Base-by-base conservation (phyloP, 2,797 vertebrate species). In the Helicolenus hilgendorfi region DNA sequence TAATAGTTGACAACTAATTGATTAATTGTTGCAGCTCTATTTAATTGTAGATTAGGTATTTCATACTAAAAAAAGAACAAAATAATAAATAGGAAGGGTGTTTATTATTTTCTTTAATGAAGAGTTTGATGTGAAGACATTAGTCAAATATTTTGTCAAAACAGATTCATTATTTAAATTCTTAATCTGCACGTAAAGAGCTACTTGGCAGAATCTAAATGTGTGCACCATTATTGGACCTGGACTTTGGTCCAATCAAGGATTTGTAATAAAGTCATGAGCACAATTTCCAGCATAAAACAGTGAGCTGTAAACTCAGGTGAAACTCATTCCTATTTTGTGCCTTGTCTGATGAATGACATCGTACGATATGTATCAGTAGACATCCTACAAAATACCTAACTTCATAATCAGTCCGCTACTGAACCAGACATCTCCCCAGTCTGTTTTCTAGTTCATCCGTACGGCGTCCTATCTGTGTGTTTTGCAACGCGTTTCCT, bases 401-500 rank as follows among this genome's bases (percentile, higher is more conserved):
- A 20, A 56, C 22, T 56, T 71, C 14, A 49, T 31, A 41, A 60
- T 45, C 63, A 56, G 22, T 33, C 29, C 27, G 13, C 33, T 45
- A 0, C 10, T 49, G 4, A 56, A 59, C 10, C 6, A 59, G 29
- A 31, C 36, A 20, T 33, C 59, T 45, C 22, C 33, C 29, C 55
- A 15, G 58, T 81, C 70, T 29, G 79, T 63, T 69, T 59, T 24
- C 22, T 22, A 26, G n/a, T 77, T 62, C n/a, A 41, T 63, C 27
- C n/a, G 6, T 60, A 35, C 18, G 2, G 2, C 35, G 45, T 64
- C 72, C 29, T 72, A 20, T 75, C 36, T 79, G 41, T 68, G 29
- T 72, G 18, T 70, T 63, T 56, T 27, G 58, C 74, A 71, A 70
- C 31, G 36, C 60, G 70, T 67, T 77, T 86, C 38, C 68, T 77